Base-by-base conservation (phyloP, 2,797 vertebrate genomes). In the Hydrolagus colliei region DNA sequence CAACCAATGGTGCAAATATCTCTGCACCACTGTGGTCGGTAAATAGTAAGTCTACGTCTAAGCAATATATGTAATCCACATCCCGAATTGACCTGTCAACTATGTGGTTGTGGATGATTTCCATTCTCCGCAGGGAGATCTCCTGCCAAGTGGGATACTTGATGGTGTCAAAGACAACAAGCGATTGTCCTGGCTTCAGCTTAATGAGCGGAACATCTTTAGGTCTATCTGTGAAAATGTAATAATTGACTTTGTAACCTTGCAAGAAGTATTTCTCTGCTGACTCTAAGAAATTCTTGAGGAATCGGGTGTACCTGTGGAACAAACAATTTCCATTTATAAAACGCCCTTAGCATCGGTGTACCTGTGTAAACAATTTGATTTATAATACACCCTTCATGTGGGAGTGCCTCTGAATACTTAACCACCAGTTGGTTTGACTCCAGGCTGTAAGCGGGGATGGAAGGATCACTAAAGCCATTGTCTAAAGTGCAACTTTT, bases 61-160 rank as follows among this genome's bases (percentile, higher is more conserved):
- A 87, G 86, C 93, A 94, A 90, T 91, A 93, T 86, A 94, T 88
- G 86, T 88, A 95, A 61, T 93, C 87, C 0, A 86, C 87, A 8
- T 90, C 52, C 0, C 0, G 0, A 0, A 18, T 87, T 0, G 92
- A 88, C 1, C 0, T 32, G 27, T 86, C 1, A 4, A 91, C 90
- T 0, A 94, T 91, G 88, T 92, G 90, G 22, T 0, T 86, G 89
- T 88, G 93, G 86, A 95, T 89, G 0, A 90, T 72, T 87, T 93
- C 91, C 95, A 95, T 94, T 87, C 93, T 88, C 5, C 89, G 86
- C 85, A 89, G 88, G 5, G 93, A 93, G 86, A 94, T 91, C 88
- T 95, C 94, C 88, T 95, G 93, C 94, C 95, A 95, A 84, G 88
- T 89, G 0, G 65, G 0, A 9, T 88, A 27, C 0, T 68, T 85